These are phyloP conservation scores for Pseudolaguvia tuberculata DNA, from an alignment of 2,113 vertebrate species.

Conservation along the genomic window DNA sequence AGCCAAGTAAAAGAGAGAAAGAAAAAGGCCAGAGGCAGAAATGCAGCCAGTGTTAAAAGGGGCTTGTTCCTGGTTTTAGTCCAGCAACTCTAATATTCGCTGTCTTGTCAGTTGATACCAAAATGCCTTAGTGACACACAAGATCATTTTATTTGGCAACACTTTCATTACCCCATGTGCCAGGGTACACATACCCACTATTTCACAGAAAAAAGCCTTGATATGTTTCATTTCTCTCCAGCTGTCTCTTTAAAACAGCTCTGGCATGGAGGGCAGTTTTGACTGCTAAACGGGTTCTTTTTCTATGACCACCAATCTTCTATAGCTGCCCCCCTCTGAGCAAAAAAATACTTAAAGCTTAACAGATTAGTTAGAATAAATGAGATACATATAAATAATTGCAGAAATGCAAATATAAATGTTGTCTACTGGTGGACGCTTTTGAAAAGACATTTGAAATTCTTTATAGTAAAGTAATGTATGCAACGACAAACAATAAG, in stretches of 20 bases:
- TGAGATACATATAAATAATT: too few relatives aligned
- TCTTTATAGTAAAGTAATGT: too few relatives aligned
- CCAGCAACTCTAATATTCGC: slow-evolving; percentile 42
- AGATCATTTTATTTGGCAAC: slow-evolving; percentile 31
- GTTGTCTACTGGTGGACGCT: slow-evolving; percentile 46
- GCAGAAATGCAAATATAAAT: too few relatives aligned
- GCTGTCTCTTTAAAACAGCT: slow-evolving; percentile 55
- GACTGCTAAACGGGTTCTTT: too few relatives aligned
- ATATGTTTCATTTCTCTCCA: slow-evolving; percentile 58
- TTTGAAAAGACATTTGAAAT: too few relatives aligned
- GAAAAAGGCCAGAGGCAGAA: slow-evolving; percentile 41
- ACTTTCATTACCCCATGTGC: slow-evolving; percentile 43
- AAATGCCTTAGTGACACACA: slow-evolving; percentile 41
- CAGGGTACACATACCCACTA: slow-evolving; percentile 53
- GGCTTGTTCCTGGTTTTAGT: slow-evolving; percentile 49
- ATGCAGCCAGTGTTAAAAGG: slow-evolving; percentile 47
- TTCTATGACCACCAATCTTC: too few relatives aligned
- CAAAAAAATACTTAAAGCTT: too few relatives aligned
- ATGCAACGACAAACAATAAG: too few relatives aligned
- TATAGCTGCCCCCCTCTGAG: too few relatives aligned
- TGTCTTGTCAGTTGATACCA: slow-evolving; percentile 47
- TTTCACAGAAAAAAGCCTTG: slow-evolving; percentile 53
- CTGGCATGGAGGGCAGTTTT: slow-evolving; percentile 37
- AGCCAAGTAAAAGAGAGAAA: not conserved
- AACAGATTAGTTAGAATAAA: too few relatives aligned